Conservation (phyloP, 2,888 invertebrate species). For the Plutella xylostella region DNA sequence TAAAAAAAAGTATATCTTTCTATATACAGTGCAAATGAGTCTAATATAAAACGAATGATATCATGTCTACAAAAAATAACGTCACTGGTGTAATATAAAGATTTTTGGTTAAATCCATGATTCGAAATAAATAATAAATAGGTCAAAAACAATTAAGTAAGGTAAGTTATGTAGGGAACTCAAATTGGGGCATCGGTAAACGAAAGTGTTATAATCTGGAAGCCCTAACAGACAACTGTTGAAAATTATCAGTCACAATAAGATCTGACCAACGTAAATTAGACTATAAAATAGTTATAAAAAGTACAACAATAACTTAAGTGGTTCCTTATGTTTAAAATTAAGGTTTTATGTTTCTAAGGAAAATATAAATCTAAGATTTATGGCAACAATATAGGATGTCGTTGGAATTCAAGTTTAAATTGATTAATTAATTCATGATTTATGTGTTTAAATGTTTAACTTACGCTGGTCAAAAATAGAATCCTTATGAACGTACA, state of each 20-base stretch:
- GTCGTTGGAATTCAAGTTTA: no score
- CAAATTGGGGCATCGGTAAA: conserved; percentile 39
- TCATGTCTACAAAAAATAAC: conserved; percentile 23
- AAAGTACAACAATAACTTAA: background rate
- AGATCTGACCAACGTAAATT: conserved; percentile 1
- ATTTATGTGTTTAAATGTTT: no score
- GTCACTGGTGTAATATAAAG: conserved; percentile 42
- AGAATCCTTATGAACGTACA: conserved; percentile 46
- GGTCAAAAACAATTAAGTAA: background rate
- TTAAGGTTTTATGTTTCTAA: no score
- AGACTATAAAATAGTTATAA: background rate
- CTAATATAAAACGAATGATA: no score
- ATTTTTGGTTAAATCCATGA: background rate
- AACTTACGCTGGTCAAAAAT: no score
- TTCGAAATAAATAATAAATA: background rate
- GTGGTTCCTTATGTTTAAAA: background rate
- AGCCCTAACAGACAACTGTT: conserved; percentile 65
- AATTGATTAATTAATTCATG: no score
- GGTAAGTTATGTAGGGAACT: background rate
- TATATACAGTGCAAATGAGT: no score
- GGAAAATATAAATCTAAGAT: no score
- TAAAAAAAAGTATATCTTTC: no score
- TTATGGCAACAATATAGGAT: no score
- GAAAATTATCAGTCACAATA: conserved; percentile 55
- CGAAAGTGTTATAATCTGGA: conserved; percentile 55